phyloP scores from a whole-genome alignment of 2,797 vertebrate genomes.

The Acanthopagrus latus region DNA sequence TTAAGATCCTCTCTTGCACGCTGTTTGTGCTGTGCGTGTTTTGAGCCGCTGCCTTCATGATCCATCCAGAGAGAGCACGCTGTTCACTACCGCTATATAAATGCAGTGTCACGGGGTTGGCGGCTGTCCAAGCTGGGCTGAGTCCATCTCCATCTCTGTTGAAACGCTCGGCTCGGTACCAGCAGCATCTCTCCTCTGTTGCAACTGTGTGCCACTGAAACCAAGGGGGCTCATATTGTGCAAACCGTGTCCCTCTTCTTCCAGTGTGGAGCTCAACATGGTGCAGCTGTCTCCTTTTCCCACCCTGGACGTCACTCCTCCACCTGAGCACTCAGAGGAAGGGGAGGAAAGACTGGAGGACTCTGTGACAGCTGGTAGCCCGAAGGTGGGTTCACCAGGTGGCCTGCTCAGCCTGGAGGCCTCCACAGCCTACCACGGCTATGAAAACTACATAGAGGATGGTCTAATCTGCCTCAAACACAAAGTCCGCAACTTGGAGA shows the following conservation, averaged over 20 bases:
- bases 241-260: constrained; percentile 21
- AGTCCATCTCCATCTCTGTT: constrained; percentile 26
- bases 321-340: constrained; percentile 73
- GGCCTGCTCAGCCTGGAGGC: constrained; percentile 75
- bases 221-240: too few relatives aligned
- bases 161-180: constrained; percentile 17
- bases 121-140: constrained; percentile 36
- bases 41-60: constrained; percentile 25
- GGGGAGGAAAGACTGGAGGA: constrained; percentile 72
- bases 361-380: constrained; percentile 22
- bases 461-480: constrained; percentile 96
- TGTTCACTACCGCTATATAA: constrained; percentile 20
- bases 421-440: constrained; percentile 88
- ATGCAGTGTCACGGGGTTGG: constrained; percentile 70
- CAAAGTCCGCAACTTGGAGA: constrained; percentile 98
- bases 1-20: not conserved
- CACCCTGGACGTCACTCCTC: constrained; percentile 74
- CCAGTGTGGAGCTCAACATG: constrained; percentile 83
- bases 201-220: not conserved
- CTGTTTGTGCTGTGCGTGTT: not conserved
- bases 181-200: constrained; percentile 14
- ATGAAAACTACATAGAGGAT: constrained; percentile 95
- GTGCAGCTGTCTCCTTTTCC: constrained; percentile 90
- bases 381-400: constrained; percentile 70
- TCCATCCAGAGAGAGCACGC: constrained; percentile 29